Conservation (phyloP, 2,113 vertebrate species). For the Aramus guarauna region DNA sequence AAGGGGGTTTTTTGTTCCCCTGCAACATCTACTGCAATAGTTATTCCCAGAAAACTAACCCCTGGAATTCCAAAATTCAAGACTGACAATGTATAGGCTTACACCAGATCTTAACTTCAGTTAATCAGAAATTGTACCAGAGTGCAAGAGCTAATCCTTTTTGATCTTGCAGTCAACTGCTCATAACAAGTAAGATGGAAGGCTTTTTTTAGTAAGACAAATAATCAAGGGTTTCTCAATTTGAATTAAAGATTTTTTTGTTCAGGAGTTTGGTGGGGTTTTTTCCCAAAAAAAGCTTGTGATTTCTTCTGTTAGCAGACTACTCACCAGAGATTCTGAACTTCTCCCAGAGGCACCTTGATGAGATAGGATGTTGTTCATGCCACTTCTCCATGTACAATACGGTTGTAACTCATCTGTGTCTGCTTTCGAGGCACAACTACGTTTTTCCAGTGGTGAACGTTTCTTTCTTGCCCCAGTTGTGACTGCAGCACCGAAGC, state of each 20-base stretch:
- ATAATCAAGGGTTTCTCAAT: not conserved
- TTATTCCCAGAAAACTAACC: not conserved
- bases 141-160: not conserved
- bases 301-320: not conserved
- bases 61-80: not conserved
- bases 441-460: not conserved
- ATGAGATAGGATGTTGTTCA: not conserved
- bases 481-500: not conserved
- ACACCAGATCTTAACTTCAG: not conserved
- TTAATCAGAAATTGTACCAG: not conserved
- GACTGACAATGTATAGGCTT: not conserved
- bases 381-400: not conserved
- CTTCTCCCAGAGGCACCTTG: not conserved
- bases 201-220: not conserved
- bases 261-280: not conserved
- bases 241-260: not conserved
- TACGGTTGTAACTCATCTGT: not conserved
- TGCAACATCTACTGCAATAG: too few species aligned
- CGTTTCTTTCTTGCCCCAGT: not conserved
- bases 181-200: not conserved
- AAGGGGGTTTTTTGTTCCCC: not conserved
- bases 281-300: not conserved
- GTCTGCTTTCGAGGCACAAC: not conserved
- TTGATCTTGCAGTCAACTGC: not conserved
- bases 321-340: not conserved